A percentile compares a stretch with the other conserved stretches of the same genome.
Conservation (phyloP, 2,797 vertebrate species). For the Enteromius thamalakanensis region DNA sequence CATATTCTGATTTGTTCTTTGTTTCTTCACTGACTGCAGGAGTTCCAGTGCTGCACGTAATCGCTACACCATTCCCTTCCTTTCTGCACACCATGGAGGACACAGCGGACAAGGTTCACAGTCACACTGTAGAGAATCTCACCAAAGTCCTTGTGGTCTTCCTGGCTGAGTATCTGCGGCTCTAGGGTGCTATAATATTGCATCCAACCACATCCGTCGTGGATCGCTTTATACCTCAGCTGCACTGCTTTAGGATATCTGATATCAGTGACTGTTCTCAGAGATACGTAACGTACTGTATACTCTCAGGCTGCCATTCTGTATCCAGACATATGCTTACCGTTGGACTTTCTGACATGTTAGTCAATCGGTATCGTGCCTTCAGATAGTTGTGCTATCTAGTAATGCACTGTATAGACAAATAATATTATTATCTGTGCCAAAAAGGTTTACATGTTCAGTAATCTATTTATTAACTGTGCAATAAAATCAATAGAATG, state of each 20-base stretch:
- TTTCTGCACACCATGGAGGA: constrained; percentile 89
- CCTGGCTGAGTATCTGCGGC: constrained; percentile 84
- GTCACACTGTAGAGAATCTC: constrained; percentile 85
- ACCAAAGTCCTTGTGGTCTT: constrained; percentile 87
- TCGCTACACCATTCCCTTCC: constrained; percentile 86
- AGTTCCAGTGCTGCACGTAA: constrained; percentile 87
- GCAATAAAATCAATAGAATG: constrained; percentile 46
- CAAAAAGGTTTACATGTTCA: constrained; percentile 41
- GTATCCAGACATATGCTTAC: constrained; percentile 19
- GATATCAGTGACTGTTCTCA: constrained; percentile 18
- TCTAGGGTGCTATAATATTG: constrained; percentile 62
- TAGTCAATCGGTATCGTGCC: constrained; percentile 21
- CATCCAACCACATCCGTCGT: constrained; percentile 15
- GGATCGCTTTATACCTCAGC: constrained; percentile 5
- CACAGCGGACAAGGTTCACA: constrained; percentile 85
- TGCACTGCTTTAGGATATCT: constrained; percentile 22
- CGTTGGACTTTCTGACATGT: constrained; percentile 3
- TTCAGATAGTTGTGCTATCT: constrained; percentile 39
- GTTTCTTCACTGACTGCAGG: constrained; percentile 68
- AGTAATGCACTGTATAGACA: constrained; percentile 25
- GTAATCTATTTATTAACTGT: constrained; percentile 15
- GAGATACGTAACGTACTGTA: constrained; percentile 14
- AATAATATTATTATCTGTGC: constrained; percentile 34
- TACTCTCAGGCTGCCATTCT: constrained; percentile 36
- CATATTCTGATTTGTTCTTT: background rate